Conservation (phyloP, 1,140 invertebrate species). For the Harlomillsia oculata region DNA sequence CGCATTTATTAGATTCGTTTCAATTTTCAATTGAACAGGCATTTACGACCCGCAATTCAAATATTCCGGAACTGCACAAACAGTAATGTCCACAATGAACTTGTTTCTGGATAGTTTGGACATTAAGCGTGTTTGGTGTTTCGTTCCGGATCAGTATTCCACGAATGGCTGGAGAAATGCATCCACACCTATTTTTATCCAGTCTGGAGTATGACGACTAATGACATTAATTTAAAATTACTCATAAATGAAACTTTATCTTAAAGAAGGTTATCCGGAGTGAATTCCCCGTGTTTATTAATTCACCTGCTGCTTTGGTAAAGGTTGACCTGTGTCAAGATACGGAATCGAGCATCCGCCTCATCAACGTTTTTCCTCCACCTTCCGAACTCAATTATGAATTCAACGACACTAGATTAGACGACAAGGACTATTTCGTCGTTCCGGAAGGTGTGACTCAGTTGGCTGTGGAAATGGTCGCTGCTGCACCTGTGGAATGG, state of each 20-base stretch:
- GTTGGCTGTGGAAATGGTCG: slow-evolving; percentile 11
- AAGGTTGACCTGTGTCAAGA: neutral
- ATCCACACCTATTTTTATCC: slow-evolving; percentile 14
- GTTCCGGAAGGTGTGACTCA: slow-evolving; percentile 14
- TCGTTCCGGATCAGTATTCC: slow-evolving; percentile 7
- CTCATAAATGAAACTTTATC: no score
- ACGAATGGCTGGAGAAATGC: slow-evolving; percentile 11
- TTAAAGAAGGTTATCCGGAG: no score
- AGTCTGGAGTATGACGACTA: no score
- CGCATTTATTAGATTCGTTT: no score
- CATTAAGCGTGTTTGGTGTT: slow-evolving; percentile 10
- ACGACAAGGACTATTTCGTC: slow-evolving; percentile 10
- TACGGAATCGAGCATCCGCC: slow-evolving; percentile 2
- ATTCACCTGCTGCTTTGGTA: no score
- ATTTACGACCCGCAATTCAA: slow-evolving; percentile 14
- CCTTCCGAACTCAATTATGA: slow-evolving; percentile 9
- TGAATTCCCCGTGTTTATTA: neutral
- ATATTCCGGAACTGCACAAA: slow-evolving; percentile 1
- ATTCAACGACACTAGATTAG: slow-evolving; percentile 4
- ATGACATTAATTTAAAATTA: no score
- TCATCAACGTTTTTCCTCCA: slow-evolving; percentile 14
- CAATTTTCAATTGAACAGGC: neutral
- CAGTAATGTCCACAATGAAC: slow-evolving; percentile 9
- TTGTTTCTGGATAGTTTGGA: slow-evolving; percentile 12
- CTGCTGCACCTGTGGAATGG: slow-evolving; percentile 7